A percentile compares a stretch with the other conserved stretches of the same genome.
These are phyloP conservation scores for Chirona hameri DNA, from an alignment of 2,888 invertebrate species.

Conservation along the genomic window DNA sequence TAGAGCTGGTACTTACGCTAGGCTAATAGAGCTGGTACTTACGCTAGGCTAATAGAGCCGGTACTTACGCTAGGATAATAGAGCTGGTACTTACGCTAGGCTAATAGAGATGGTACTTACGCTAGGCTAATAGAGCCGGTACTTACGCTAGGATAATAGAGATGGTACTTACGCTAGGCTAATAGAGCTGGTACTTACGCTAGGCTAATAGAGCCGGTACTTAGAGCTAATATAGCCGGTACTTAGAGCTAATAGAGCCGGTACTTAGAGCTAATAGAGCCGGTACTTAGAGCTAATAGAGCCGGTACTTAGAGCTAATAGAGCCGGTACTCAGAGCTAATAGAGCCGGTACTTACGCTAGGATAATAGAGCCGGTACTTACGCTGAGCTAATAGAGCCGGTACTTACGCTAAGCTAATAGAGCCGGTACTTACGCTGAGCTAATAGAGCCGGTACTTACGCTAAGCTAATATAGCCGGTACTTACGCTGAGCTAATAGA, in stretches of 20 bases:
- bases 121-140: no score
- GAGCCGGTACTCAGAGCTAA: no score
- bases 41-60: slow-evolving; percentile 73
- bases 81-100: slow-evolving; percentile 57
- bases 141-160: slow-evolving; percentile 68
- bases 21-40: slow-evolving; percentile 38
- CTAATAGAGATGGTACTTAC: no score
- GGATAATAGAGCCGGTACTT: slow-evolving; percentile 71
- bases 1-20: no score
- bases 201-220: slow-evolving; percentile 70
- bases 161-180: no score
- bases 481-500: slow-evolving; percentile 68
- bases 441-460: slow-evolving; percentile 48
- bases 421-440: no score
- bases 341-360: slow-evolving; percentile 54
- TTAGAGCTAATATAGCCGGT: no score
- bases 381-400: no score
- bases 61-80: no score
- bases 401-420: slow-evolving; percentile 63
- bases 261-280: slow-evolving; percentile 45
- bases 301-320: slow-evolving; percentile 49
- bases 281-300: slow-evolving; percentile 45
- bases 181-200: slow-evolving; percentile 51
- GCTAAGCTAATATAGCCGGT: slow-evolving; percentile 47
- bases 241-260: slow-evolving; percentile 45